These are phyloP conservation scores for Penaeus japonicus DNA, from an alignment of 1,140 invertebrate genomes.

Conservation along the genomic window DNA sequence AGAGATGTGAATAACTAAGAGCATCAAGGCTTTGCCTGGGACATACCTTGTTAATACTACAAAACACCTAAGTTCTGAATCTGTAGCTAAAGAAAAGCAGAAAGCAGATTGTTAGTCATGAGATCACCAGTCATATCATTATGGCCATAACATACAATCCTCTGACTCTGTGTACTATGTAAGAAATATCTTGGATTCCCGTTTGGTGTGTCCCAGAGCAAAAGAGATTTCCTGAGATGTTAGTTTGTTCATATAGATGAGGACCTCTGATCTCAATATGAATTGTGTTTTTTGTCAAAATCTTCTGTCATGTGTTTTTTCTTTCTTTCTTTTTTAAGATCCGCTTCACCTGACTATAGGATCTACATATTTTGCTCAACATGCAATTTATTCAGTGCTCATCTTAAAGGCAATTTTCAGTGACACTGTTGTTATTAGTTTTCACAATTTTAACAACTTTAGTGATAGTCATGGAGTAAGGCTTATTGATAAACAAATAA, in stretches of 20 bases:
- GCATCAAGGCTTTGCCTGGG: neutral
- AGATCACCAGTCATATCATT: neutral
- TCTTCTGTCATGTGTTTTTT: neutral
- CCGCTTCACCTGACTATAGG: neutral
- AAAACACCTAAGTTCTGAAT: slow-evolving; percentile 43
- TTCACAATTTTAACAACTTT: neutral
- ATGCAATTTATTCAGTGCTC: slow-evolving; percentile 23
- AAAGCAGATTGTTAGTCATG: slow-evolving; percentile 29
- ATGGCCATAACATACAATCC: neutral
- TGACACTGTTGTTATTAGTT: neutral
- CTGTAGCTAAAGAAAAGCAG: slow-evolving; percentile 47
- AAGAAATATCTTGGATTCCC: slow-evolving; percentile 30
- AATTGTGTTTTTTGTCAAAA: neutral
- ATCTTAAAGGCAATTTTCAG: neutral
- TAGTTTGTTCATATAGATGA: too few relatives aligned
- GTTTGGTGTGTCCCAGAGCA: slow-evolving; percentile 7
- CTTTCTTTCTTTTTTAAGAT: neutral
- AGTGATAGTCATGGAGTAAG: neutral
- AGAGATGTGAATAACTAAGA: neutral
- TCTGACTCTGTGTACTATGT: neutral
- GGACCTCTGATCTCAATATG: too few relatives aligned
- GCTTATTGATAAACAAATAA: slow-evolving; percentile 9
- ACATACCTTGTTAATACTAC: slow-evolving; percentile 42
- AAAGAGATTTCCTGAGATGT: neutral
- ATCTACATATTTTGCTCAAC: neutral